These are phyloP conservation scores for Gracilinanus agilis DNA, from an alignment of 2,113 vertebrate species.

Conservation along the genomic window DNA sequence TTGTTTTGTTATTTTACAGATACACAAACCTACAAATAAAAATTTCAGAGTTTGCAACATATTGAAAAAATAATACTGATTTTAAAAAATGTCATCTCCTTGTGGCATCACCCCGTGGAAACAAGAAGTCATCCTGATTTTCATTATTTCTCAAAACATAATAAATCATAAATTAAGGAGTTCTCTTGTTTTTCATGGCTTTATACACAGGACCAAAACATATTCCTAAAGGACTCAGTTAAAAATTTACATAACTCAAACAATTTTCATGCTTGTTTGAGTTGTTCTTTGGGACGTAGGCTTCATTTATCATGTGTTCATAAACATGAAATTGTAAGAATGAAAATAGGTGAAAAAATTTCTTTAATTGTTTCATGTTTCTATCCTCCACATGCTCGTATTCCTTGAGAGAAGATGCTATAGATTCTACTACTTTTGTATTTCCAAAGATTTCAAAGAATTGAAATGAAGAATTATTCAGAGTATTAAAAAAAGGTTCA, in stretches of 20 bases:
- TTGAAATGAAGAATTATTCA: background rate
- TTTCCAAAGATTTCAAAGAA: background rate
- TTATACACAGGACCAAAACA: background rate
- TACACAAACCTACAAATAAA: accelerated
- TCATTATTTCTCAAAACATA: background rate
- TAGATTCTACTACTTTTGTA: background rate
- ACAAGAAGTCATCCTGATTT: background rate
- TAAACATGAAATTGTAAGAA: background rate
- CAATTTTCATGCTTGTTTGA: background rate
- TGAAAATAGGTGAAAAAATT: background rate
- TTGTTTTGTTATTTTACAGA: background rate
- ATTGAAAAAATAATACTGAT: background rate
- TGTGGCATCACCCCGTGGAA: background rate
- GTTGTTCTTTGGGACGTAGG: background rate
- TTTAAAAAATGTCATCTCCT: background rate
- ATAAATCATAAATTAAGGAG: background rate
- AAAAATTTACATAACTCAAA: background rate
- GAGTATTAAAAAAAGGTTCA: background rate
- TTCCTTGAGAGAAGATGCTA: background rate
- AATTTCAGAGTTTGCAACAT: background rate
- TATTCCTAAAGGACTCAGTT: background rate
- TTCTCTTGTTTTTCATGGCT: background rate
- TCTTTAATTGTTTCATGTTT: background rate
- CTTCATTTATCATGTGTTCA: background rate
- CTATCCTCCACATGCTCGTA: background rate